Evolutionary conservation across 64 coral and sea anemone genomes (phyloP), one percentile per base, ranked within the genome.

Genomic region (Acropora yongei): DNA sequence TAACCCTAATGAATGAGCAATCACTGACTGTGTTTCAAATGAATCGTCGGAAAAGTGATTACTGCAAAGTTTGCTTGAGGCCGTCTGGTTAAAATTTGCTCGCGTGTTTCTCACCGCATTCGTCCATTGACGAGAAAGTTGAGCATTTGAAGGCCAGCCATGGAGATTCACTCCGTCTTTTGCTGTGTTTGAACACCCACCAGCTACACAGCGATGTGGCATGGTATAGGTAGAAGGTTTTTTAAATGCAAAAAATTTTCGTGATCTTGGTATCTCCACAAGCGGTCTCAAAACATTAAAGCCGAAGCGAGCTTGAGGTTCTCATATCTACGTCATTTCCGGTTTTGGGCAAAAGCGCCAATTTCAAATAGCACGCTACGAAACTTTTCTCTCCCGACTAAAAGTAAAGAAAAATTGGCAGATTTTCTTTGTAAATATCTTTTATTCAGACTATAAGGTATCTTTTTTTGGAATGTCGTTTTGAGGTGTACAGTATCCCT

Each of bases 51-150:
- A 41, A 8, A 68, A 82, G 60, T 91, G 89, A 68, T 20, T 43
- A 40, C 78, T 72, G 57, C 89, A 91, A 43, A 91, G 89, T 92
- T n/a, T 86, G n/a, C 66, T 91, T 17, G 79, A 91, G 7, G 44
- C 45, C 41, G 68, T 91, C 16, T 11, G 89, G 67, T 74, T 60
- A 92, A 85, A 92, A 46, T 92, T 51, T 46, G 80, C 44, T 92
- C 72, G 71, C 57, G 77, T 66, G 77, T 92, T 92, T 71, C 40
- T 53, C 50, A 92, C 79, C 4, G 80, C 90, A 75, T 57, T 92
- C 78, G 68, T 91, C 67, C 89, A 83, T 55, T 75, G 47, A 46
- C 78, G 10, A 68, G 77, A 30, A 63, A 80, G 47, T 79, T 48
- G 57, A 12, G 20, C 1, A 51, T 76, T 3, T 76, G 41, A 41